phyloP scores from a whole-genome alignment of 2,797 vertebrate genomes.

The Sebastes wilsoni region DNA sequence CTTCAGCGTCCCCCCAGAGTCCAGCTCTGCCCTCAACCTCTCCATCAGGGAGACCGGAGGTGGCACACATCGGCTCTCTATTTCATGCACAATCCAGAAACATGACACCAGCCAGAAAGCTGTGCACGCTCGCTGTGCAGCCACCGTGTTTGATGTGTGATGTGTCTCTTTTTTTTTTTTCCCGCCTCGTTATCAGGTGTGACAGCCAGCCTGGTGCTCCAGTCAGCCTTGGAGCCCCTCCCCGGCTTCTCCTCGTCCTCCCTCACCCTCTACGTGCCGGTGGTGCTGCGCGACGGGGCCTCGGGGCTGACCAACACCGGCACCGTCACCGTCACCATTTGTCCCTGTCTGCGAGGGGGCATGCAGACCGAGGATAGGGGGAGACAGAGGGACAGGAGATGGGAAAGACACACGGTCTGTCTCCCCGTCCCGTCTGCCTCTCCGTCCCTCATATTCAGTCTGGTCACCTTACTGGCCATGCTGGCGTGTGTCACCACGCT shows the following conservation, averaged over 20 bases:
- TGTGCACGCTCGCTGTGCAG: background rate
- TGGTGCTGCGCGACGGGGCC: conserved; percentile 87
- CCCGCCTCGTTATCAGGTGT: conserved; percentile 77
- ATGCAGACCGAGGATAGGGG: conserved; percentile 83
- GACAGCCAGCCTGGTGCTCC: conserved; percentile 89
- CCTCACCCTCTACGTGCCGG: conserved; percentile 85
- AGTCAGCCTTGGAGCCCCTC: conserved; percentile 79
- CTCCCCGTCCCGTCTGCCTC: conserved; percentile 73
- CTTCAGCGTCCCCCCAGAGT: conserved; percentile 85
- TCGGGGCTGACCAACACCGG: conserved; percentile 88
- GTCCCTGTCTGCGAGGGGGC: conserved; percentile 87
- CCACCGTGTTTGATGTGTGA: conserved; percentile 25
- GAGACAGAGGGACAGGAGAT: conserved; percentile 66
- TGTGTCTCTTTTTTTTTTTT: background rate
- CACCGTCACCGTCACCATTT: conserved; percentile 90
- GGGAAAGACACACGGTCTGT: conserved; percentile 80
- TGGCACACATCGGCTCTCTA: conserved; percentile 33
- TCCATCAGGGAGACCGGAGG: conserved; percentile 85
- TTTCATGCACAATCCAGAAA: background rate
- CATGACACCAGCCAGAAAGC: background rate
- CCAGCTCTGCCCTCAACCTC: conserved; percentile 84
- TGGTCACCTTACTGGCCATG: conserved; percentile 88
- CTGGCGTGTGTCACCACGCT: conserved; percentile 88
- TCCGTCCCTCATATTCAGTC: conserved; percentile 86
- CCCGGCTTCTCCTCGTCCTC: conserved; percentile 77